Base-by-base conservation (phyloP, 2,888 invertebrate species). In the Meteorus cinctellus region DNA sequence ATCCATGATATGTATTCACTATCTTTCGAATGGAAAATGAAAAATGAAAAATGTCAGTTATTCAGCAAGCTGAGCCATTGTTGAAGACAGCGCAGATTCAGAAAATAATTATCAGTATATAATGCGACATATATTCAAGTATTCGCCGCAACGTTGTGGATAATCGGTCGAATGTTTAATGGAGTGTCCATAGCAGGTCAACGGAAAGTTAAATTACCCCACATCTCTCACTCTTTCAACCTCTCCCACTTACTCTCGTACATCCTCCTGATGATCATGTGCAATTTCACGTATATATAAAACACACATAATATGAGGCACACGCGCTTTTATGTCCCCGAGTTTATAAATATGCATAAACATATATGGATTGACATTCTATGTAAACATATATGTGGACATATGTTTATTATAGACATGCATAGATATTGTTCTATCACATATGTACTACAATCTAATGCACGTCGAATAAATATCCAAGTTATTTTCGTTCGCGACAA, bases 161-260 rank as follows among this genome's bases (percentile, higher is more conserved):
- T 76, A 81, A 83, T 86, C 84, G 81, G 36, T 84, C 85, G 82
- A 83, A 84, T 87, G 84, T 84, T 86, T 85, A 87, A 82, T 85
- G 81, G 82, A 82, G 85, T 87, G 83, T 85, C 80, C 72, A 81
- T 82, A 83, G 81, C 82, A 83, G 84, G 85, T 86, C 86, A 85
- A 78, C 81, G 82, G 83, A 83, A 79, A 82, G 84, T 84, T 84
- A 83, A 83, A 85, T 84, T 82, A 82, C 79, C 82, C 82, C 76
- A 79, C 79, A 79, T 79, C 80, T 82, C 77, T 75, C 72, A 63
- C 19, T 70, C 31, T 41, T 79, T 81, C 82, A 75, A 79, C 79
- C 79, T 79, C 80, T 82, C 77, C 74, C 63, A 63, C 19, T 59
- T 36, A 31, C n/a, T 36, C 41, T 27, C 70, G 12, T 41, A 6